A percentile compares a stretch with the other conserved stretches of the same genome.
Conservation (phyloP, 2,797 vertebrate genomes). For the Dromococcyx pavoninus region DNA sequence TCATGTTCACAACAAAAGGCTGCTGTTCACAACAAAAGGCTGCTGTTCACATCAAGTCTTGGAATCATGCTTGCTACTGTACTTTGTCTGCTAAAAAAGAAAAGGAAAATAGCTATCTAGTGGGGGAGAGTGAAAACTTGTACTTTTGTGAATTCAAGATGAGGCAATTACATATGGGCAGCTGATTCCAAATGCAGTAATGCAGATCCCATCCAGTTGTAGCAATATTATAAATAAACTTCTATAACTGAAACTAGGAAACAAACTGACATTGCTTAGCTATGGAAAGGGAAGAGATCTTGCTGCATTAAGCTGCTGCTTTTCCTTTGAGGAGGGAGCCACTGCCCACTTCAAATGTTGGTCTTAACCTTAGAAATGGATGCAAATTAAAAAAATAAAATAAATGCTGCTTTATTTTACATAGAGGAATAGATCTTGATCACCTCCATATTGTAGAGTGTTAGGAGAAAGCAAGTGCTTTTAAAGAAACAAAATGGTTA, state of each 20-base stretch:
- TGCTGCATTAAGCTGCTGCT: not conserved
- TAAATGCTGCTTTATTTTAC: not conserved
- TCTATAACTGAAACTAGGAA: not conserved
- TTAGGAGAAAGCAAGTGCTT: not conserved
- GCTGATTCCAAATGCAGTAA: not conserved
- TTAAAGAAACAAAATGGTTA: not conserved
- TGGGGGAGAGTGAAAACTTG: not conserved
- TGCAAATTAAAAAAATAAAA: no score
- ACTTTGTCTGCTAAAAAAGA: not conserved
- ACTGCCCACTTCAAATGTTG: not conserved
- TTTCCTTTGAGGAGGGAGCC: not conserved
- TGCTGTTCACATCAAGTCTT: not conserved
- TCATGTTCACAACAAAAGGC: not conserved
- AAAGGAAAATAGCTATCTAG: not conserved
- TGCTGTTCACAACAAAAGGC: not conserved
- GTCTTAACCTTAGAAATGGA: no score
- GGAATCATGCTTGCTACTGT: accelerated
- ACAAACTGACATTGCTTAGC: not conserved
- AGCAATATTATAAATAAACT: not conserved
- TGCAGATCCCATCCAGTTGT: not conserved
- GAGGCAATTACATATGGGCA: not conserved
- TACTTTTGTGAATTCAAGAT: not conserved
- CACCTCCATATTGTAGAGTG: not conserved
- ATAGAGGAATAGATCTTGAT: not conserved
- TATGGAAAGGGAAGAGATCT: not conserved